Evolutionary conservation across 2,797 vertebrate species (phyloP).

Genomic region (Thripadectes ignobilis): DNA sequence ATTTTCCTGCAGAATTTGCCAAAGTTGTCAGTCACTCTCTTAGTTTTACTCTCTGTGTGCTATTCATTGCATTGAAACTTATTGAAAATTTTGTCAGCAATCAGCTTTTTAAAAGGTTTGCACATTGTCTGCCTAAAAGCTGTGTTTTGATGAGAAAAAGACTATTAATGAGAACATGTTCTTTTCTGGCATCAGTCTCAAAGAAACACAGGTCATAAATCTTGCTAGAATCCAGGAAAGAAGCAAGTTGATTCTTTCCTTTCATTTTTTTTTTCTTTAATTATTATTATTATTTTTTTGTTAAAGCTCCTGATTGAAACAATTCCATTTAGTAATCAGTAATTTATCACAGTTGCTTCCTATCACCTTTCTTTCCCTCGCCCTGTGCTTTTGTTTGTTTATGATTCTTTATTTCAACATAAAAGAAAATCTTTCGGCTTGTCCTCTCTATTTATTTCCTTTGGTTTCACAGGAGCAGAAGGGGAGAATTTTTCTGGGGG

Average conservation of each 20-base stretch:
- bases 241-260: slow-evolving; percentile 45
- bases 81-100: slow-evolving; percentile 67
- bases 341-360: slow-evolving; percentile 65
- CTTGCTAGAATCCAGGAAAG: slow-evolving; percentile 69
- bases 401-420: slow-evolving; percentile 5
- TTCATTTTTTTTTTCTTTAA: neutral
- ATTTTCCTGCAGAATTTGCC: neutral
- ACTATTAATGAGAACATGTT: slow-evolving; percentile 80
- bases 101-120: slow-evolving; percentile 62
- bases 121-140: slow-evolving; percentile 75
- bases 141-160: slow-evolving; percentile 75
- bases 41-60: neutral
- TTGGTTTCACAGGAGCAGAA: neutral
- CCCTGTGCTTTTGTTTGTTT: slow-evolving; percentile 42
- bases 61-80: slow-evolving; percentile 26
- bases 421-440: slow-evolving; percentile 26
- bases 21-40: neutral
- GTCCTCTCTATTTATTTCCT: neutral
- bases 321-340: slow-evolving; percentile 73
- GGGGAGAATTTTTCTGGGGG: neutral
- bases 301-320: slow-evolving; percentile 70
- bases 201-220: slow-evolving; percentile 80
- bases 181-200: slow-evolving; percentile 67
- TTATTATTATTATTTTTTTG: too few species aligned
- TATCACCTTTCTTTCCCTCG: neutral